These are phyloP conservation scores for Globodera ellingtonae DNA, from an alignment of 1,140 invertebrate genomes.

Conservation along the genomic window DNA sequence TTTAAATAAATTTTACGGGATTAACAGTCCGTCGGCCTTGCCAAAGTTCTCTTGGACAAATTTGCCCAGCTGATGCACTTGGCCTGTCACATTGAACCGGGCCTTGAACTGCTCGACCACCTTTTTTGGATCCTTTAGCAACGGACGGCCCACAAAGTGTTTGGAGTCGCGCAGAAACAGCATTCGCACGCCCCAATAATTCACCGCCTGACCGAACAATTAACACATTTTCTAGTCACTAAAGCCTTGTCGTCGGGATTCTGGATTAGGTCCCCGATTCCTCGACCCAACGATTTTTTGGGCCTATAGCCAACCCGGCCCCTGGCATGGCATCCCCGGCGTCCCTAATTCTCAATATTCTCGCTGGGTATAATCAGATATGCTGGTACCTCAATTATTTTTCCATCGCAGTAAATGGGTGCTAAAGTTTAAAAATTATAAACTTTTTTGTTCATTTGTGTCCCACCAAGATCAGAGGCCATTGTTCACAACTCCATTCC, in stretches of 20 bases:
- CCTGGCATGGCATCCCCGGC: no score
- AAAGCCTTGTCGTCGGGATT: no score
- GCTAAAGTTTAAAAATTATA: not conserved
- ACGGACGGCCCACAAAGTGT: slow-evolving; percentile 78
- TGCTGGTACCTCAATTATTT: not conserved
- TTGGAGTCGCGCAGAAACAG: slow-evolving; percentile 74
- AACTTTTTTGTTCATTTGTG: not conserved
- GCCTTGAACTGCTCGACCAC: slow-evolving; percentile 13
- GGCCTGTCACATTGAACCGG: slow-evolving; percentile 8
- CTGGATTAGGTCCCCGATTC: no score
- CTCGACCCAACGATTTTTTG: no score
- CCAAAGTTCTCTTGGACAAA: slow-evolving; percentile 54
- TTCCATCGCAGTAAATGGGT: not conserved
- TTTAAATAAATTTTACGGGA: slow-evolving; percentile 12
- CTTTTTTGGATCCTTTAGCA: slow-evolving; percentile 67
- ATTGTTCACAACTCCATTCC: not conserved
- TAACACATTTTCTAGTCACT: not conserved
- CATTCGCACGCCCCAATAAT: slow-evolving; percentile 10
- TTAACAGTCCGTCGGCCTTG: slow-evolving; percentile 54
- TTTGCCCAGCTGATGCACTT: slow-evolving; percentile 26
- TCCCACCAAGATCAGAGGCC: not conserved
- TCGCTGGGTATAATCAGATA: no score
- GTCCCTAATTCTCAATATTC: no score
- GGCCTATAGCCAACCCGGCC: no score
- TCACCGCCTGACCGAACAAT: slow-evolving; percentile 10